phyloP scores from a whole-genome alignment of 2,888 invertebrate genomes.

The Callimorpha dominula region DNA sequence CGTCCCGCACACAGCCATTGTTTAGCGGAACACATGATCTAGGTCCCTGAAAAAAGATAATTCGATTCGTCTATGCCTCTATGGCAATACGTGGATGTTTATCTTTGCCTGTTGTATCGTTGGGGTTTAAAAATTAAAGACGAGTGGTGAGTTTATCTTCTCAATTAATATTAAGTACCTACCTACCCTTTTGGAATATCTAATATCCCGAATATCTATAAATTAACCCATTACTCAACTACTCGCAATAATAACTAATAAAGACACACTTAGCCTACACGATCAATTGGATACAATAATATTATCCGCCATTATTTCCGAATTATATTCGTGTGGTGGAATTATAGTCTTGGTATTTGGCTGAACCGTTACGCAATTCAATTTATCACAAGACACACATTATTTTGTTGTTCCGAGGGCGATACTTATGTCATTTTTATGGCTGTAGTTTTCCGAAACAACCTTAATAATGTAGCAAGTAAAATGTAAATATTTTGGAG shows the following conservation, averaged over 20 bases:
- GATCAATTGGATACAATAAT: constrained; percentile 38
- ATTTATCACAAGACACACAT: constrained; percentile 18
- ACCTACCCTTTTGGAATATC: neutral
- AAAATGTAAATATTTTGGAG: neutral
- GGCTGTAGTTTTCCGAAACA: neutral
- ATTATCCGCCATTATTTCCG: constrained; percentile 22
- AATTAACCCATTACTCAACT: neutral
- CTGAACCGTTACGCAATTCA: neutral
- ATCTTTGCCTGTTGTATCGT: too few relatives aligned
- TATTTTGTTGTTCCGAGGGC: neutral
- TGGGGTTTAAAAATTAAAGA: too few relatives aligned
- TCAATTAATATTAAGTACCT: neutral
- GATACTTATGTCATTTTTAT: neutral
- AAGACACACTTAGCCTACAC: constrained; percentile 37
- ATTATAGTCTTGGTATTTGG: too few relatives aligned
- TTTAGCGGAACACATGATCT: too few relatives aligned
- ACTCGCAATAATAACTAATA: constrained; percentile 7
- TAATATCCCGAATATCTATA: neutral
- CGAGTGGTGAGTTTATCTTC: neutral
- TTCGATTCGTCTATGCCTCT: too few relatives aligned
- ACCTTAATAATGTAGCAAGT: neutral
- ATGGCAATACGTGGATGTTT: too few relatives aligned
- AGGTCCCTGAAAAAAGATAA: too few relatives aligned
- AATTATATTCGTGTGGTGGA: constrained; percentile 4
- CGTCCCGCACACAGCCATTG: too few relatives aligned